Conservation (phyloP, 2,888 invertebrate species). For the Ypsolopha sequella region DNA sequence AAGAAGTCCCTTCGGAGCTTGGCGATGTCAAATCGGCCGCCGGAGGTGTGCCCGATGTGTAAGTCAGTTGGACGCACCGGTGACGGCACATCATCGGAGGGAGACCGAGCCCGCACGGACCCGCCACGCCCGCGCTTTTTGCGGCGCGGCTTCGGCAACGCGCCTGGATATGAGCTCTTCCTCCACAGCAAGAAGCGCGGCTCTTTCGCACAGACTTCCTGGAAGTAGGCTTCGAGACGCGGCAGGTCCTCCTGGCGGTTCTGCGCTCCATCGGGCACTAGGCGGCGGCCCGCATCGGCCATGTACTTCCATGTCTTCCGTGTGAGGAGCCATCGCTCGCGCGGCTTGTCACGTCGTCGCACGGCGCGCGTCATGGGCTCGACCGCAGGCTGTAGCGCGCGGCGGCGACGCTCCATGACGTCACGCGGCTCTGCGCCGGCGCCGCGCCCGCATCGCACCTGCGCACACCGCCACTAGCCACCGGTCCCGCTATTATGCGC, state of each 20-base stretch:
- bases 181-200: conserved; percentile 85
- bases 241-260: conserved; percentile 83
- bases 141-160: conserved; percentile 70
- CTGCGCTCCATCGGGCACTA: conserved; percentile 85
- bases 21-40: conserved; percentile 77
- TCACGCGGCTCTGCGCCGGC: conserved; percentile 24
- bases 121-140: conserved; percentile 74
- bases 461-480: conserved; percentile 15
- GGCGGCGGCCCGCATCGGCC: conserved; percentile 89
- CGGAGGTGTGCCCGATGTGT: conserved; percentile 61
- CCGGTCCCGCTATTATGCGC: conserved; percentile 43
- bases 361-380: conserved; percentile 71
- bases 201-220: conserved; percentile 83
- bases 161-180: conserved; percentile 85
- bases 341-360: conserved; percentile 70
- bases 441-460: conserved; percentile 14
- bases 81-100: conserved; percentile 73
- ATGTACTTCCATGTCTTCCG: conserved; percentile 93
- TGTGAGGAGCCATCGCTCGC: conserved; percentile 89
- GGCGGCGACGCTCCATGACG: conserved; percentile 50
- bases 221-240: conserved; percentile 86
- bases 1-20: conserved; percentile 78
- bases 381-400: conserved; percentile 37
- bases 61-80: conserved; percentile 55
- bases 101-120: conserved; percentile 76